Conservation (phyloP, 2,797 vertebrate genomes). For the Smutsia gigantea region DNA sequence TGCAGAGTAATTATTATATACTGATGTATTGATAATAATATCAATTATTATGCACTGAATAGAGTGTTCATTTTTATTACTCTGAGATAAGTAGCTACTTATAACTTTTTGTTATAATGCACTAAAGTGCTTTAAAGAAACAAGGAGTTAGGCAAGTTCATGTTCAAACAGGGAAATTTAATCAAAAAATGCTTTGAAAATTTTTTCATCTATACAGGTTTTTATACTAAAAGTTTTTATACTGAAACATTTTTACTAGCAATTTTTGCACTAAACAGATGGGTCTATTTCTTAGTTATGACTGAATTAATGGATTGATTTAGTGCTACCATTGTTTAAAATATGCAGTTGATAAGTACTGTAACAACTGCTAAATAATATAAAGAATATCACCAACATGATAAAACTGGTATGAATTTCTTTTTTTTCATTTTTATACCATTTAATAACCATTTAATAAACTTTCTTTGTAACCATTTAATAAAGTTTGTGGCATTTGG, state of each 20-base stretch:
- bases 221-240: neutral
- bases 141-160: neutral
- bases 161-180: neutral
- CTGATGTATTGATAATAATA: too few relatives aligned
- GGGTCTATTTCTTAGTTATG: neutral
- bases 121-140: neutral
- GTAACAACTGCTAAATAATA: neutral
- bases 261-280: neutral
- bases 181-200: neutral
- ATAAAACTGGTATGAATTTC: neutral
- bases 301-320: neutral
- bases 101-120: neutral
- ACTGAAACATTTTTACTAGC: neutral
- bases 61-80: neutral
- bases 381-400: neutral
- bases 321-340: neutral
- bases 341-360: neutral
- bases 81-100: neutral
- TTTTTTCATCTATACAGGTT: neutral
- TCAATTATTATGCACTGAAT: neutral
- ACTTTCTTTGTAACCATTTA: constrained; percentile 83
- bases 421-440: neutral
- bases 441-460: constrained; percentile 80
- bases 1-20: neutral
- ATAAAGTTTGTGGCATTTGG: constrained; percentile 9